phyloP scores from a whole-genome alignment of 2,888 invertebrate species.

The Sepiola atlantica region DNA sequence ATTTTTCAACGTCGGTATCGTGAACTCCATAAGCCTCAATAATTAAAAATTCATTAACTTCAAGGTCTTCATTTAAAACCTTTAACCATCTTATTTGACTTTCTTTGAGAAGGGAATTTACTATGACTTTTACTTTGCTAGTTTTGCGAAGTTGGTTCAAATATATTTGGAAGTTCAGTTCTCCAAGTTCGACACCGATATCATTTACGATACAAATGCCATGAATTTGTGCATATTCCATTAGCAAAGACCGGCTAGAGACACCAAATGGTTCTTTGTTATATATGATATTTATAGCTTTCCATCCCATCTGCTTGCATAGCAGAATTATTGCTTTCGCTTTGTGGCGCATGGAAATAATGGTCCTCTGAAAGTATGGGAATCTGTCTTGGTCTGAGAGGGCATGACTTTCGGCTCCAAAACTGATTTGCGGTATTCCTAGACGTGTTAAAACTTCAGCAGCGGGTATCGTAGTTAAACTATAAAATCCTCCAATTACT shows the following conservation, averaged over 20 bases:
- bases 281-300: neutral
- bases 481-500: neutral
- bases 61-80: neutral
- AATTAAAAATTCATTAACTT: neutral
- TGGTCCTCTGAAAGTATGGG: neutral
- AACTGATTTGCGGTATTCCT: neutral
- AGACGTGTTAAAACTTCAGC: slow-evolving; percentile 2
- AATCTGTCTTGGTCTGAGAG: neutral
- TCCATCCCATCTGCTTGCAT: neutral
- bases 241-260: neutral
- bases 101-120: neutral
- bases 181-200: neutral
- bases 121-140: neutral
- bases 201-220: neutral
- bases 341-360: neutral
- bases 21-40: neutral
- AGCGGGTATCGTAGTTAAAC: neutral
- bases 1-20: neutral
- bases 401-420: neutral
- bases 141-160: neutral
- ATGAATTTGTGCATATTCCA: neutral
- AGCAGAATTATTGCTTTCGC: neutral
- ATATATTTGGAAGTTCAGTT: neutral
- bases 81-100: neutral
- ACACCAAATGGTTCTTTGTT: neutral